These are phyloP conservation scores for Petroica traversi DNA, from an alignment of 2,113 vertebrate species.

Conservation along the genomic window DNA sequence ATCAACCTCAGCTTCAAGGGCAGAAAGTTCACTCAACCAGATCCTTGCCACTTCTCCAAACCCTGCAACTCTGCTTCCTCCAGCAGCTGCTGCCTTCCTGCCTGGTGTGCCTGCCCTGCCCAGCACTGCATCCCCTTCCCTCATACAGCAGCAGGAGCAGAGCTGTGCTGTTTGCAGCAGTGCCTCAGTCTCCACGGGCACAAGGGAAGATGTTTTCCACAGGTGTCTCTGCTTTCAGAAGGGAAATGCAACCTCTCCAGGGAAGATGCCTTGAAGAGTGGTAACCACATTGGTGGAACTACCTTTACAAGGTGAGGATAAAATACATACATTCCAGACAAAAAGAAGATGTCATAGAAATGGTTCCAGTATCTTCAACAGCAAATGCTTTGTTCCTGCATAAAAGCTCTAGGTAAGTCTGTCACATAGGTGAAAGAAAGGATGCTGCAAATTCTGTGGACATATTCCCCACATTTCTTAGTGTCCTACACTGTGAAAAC, in stretches of 20 bases:
- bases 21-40: background rate
- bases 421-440: background rate
- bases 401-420: conserved; percentile 5
- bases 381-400: background rate
- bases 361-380: background rate
- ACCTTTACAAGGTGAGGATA: background rate
- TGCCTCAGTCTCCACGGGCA: background rate
- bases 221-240: background rate
- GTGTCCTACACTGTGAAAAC: background rate
- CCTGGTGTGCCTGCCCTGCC: background rate
- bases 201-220: background rate
- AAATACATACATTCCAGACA: background rate
- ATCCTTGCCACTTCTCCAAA: background rate
- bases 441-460: background rate
- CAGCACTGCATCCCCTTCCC: fast-evolving
- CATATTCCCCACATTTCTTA: background rate
- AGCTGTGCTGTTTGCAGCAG: background rate
- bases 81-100: background rate
- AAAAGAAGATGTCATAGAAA: background rate
- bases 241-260: background rate
- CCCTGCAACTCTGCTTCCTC: background rate
- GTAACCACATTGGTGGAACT: background rate
- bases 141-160: background rate
- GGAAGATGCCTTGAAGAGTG: background rate
- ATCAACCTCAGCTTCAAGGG: background rate